These are phyloP conservation scores for Ostrea edulis DNA, from an alignment of 1,140 invertebrate species.

Conservation along the genomic window DNA sequence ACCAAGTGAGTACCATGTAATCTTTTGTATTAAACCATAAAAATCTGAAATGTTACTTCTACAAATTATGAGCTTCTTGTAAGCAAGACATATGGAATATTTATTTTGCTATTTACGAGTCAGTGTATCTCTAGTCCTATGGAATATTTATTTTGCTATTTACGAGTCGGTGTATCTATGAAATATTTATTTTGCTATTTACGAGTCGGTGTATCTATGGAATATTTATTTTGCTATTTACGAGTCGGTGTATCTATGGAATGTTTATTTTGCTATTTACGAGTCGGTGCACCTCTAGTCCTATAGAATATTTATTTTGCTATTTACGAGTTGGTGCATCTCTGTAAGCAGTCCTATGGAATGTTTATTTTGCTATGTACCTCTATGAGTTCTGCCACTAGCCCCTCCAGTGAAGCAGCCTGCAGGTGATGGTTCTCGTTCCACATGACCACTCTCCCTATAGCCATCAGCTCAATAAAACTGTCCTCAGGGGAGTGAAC, in stretches of 20 bases:
- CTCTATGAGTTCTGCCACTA: constrained; percentile 76
- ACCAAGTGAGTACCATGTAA: too few relatives aligned
- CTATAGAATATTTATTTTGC: too few relatives aligned
- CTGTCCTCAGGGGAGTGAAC: constrained; percentile 77
- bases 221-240: constrained; percentile 41
- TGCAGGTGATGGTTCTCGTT: constrained; percentile 71
- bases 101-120: constrained; percentile 56
- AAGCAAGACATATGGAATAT: too few relatives aligned
- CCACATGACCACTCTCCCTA: constrained; percentile 73
- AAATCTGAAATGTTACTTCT: too few relatives aligned
- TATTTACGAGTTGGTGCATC: too few relatives aligned
- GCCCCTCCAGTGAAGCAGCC: constrained; percentile 76
- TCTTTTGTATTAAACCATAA: too few relatives aligned
- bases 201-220: constrained; percentile 58
- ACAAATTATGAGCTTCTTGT: too few relatives aligned
- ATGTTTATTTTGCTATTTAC: constrained; percentile 53
- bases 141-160: too few relatives aligned
- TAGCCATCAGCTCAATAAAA: constrained; percentile 78
- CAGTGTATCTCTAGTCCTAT: too few relatives aligned
- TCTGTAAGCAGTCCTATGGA: too few relatives aligned
- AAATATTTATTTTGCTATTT: not conserved
- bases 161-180: constrained; percentile 61
- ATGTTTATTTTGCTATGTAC: constrained; percentile 53
- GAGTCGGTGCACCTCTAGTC: too few relatives aligned
- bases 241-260: constrained; percentile 41